Base-by-base conservation (phyloP, 2,888 invertebrate genomes). In the Drosophila buzzatii region DNA sequence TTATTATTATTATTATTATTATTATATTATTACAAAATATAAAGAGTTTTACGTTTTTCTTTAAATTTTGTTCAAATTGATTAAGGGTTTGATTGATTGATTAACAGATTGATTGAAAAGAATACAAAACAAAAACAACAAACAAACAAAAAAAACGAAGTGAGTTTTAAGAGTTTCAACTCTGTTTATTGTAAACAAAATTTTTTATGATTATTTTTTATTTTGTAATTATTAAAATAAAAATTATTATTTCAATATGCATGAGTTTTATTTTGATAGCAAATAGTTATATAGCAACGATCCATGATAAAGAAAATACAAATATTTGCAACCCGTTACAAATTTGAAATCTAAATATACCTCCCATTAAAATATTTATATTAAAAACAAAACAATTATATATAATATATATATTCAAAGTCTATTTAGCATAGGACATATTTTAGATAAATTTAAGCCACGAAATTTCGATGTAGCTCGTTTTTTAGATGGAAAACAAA, bases 161-260 rank as follows among this genome's bases (percentile, higher is more conserved):
- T 79, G 88, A 88, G 83, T 85, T 82, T 87, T 85, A 85, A 85
- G 85, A 49, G 49, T 49, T 87, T 81, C 45, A 87, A 85, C 87
- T 85, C 85, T 82, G 80, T 84, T 86, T 78, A 86, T 90, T 90
- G 90, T 88, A 83, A 85, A 89, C 78, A 84, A 49, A n/a, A 49
- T 49, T 85, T 89, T 89, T 85, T 90, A 85, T 89, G 81, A 83
- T 86, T 89, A 83, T 81, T 87, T 85, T 80, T 78, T 82, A 74
- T 83, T 82, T 85, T 84, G 85, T 82, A 84, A 86, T 82, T 88
- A 83, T 90, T 90, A 86, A 89, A 90, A 90, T 90, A 90, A 90
- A 51, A 90, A 81, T 85, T 90, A 89, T 90, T 84, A 90, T 90
- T 90, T 90, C 82, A 82, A 87, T 70, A 68, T 79, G 79, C 86